Conservation (phyloP, 2,888 invertebrate genomes). For the Clepsis dumicolana region DNA sequence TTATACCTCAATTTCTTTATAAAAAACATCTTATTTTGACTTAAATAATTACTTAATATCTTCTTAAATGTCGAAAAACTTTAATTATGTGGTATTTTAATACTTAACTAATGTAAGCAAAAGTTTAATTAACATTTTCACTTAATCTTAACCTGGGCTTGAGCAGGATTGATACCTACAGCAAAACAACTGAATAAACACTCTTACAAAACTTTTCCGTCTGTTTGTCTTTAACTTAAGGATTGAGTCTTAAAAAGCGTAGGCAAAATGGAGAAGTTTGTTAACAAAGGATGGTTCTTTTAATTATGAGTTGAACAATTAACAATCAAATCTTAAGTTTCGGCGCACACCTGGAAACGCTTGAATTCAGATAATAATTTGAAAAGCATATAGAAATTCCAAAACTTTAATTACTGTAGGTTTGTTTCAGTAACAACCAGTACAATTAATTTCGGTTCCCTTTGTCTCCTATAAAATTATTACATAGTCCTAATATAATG, state of each 20-base stretch:
- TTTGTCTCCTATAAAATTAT: too few relatives aligned
- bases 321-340: background rate
- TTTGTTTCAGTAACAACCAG: too few relatives aligned
- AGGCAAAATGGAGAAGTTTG: constrained; percentile 6
- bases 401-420: too few relatives aligned
- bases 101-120: background rate
- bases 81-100: too few relatives aligned
- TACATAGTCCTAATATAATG: too few relatives aligned
- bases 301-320: background rate
- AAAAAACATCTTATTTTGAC: background rate
- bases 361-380: too few relatives aligned
- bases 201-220: constrained; percentile 5
- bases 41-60: too few relatives aligned
- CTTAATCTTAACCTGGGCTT: background rate
- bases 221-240: constrained; percentile 2
- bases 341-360: background rate
- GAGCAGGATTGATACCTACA: constrained; percentile 4
- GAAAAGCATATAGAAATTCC: too few relatives aligned
- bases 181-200: constrained; percentile 21
- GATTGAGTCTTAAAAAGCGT: constrained; percentile 15
- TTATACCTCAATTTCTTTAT: constrained; percentile 15
- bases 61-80: background rate
- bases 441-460: too few relatives aligned
- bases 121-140: background rate
- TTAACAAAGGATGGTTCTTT: constrained; percentile 1